These are phyloP conservation scores for Drosophila formosana DNA, from an alignment of 2,888 invertebrate genomes.

Conservation along the genomic window DNA sequence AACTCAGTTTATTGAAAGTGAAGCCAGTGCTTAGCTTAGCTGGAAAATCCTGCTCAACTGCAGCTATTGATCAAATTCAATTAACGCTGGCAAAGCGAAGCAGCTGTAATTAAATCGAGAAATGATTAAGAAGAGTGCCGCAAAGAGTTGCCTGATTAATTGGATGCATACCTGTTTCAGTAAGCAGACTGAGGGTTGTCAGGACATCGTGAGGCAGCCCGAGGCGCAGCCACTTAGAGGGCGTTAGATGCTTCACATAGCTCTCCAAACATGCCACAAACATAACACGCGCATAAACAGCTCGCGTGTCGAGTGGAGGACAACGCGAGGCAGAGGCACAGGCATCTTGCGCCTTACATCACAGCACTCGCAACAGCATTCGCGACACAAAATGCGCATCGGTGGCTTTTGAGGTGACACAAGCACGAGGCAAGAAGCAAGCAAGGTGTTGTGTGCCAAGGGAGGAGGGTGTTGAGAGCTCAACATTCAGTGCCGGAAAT, in stretches of 20 bases:
- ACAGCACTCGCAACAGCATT: not conserved
- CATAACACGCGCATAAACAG: constrained; percentile 63
- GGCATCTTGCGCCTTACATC: constrained; percentile 36
- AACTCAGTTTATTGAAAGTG: not conserved
- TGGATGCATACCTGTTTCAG: constrained; percentile 18
- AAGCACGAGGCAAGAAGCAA: not conserved
- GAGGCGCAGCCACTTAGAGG: constrained; percentile 44
- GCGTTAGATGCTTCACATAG: constrained; percentile 61
- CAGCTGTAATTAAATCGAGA: constrained; percentile 26
- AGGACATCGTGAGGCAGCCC: not conserved
- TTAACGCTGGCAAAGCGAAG: constrained; percentile 9
- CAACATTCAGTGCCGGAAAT: constrained; percentile 58
- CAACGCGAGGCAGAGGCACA: constrained; percentile 11
- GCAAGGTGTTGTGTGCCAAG: not conserved
- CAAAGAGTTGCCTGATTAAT: constrained; percentile 40
- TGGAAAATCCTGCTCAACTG: constrained; percentile 1
- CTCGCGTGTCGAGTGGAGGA: constrained; percentile 24
- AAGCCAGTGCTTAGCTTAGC: not conserved
- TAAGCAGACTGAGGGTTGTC: constrained; percentile 9
- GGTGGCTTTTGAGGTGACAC: constrained; percentile 71
- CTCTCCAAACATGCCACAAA: constrained; percentile 58
- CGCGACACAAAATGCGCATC: constrained; percentile 64
- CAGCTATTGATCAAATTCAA: constrained; percentile 9
- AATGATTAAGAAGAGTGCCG: constrained; percentile 14
- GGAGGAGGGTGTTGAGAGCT: constrained; percentile 26